Evolutionary conservation across 2,113 vertebrate genomes (phyloP).

Genomic region (Lophochroa leadbeateri): DNA sequence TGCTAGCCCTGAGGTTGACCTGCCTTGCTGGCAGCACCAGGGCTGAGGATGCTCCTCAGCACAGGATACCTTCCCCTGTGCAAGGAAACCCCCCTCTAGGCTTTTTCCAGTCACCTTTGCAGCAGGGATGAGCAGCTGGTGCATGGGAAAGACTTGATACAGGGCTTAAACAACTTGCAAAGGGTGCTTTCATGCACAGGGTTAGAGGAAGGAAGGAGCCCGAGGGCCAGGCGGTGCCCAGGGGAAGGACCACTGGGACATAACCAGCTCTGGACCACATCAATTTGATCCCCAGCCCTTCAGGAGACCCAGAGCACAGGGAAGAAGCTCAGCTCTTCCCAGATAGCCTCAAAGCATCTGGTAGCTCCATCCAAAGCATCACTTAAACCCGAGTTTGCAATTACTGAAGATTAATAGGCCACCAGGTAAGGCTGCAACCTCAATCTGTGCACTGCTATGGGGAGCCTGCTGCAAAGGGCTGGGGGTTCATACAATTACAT

Average conservation of each 20-base stretch:
- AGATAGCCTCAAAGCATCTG: not conserved
- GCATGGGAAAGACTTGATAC: not conserved
- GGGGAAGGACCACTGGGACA: not conserved
- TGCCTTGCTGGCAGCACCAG: not conserved
- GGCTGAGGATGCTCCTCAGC: not conserved
- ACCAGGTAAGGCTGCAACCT: not conserved
- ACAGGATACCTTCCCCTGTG: accelerated
- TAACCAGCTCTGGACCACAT: not conserved
- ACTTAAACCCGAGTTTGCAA: not conserved
- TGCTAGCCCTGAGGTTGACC: not conserved
- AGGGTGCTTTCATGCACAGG: not conserved
- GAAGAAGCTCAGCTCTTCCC: not conserved
- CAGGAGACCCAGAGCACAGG: not conserved
- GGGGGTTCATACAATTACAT: accelerated
- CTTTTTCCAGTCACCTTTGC: not conserved
- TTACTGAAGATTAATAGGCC: not conserved
- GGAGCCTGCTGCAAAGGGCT: not conserved
- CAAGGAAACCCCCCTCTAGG: not conserved
- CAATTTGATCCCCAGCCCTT: not conserved
- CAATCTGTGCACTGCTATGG: accelerated
- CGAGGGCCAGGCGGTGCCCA: not conserved
- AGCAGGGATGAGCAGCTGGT: slow-evolving; percentile 17
- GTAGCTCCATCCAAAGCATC: not conserved
- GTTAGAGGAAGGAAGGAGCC: not conserved
- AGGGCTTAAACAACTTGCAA: not conserved